phyloP scores from a whole-genome alignment of 2,888 invertebrate species.

The Crematogaster levior region DNA sequence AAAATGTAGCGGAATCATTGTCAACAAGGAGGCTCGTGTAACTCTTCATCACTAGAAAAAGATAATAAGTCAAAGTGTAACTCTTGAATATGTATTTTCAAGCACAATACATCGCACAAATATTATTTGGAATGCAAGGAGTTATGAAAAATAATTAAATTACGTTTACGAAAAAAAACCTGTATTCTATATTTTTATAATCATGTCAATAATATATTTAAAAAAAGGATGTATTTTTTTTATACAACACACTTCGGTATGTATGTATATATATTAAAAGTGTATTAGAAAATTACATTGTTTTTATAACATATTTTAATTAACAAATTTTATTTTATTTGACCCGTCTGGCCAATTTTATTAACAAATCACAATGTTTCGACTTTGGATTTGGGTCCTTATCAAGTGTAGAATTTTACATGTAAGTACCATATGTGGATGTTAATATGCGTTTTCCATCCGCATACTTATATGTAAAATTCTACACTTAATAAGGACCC shows the following conservation, averaged over 20 bases:
- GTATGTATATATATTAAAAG: not conserved
- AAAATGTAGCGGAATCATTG: too few relatives aligned
- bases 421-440: too few relatives aligned
- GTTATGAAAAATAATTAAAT: not conserved
- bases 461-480: too few relatives aligned
- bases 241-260: not conserved
- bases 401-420: too few relatives aligned
- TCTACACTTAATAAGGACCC: too few relatives aligned
- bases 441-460: too few relatives aligned
- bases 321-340: too few relatives aligned
- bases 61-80: slow-evolving; percentile 12
- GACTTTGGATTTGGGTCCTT: too few relatives aligned
- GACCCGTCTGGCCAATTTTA: too few relatives aligned
- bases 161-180: not conserved
- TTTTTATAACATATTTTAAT: not conserved
- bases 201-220: not conserved
- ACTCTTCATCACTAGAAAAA: slow-evolving; percentile 72
- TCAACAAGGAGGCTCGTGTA: slow-evolving; percentile 70
- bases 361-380: too few relatives aligned
- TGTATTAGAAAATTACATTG: not conserved
- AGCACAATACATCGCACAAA: not conserved
- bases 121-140: not conserved
- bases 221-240: not conserved
- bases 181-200: not conserved
- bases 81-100: not conserved